These are phyloP conservation scores for Podarcis raffonei DNA, from an alignment of 2,113 vertebrate species.

Conservation along the genomic window DNA sequence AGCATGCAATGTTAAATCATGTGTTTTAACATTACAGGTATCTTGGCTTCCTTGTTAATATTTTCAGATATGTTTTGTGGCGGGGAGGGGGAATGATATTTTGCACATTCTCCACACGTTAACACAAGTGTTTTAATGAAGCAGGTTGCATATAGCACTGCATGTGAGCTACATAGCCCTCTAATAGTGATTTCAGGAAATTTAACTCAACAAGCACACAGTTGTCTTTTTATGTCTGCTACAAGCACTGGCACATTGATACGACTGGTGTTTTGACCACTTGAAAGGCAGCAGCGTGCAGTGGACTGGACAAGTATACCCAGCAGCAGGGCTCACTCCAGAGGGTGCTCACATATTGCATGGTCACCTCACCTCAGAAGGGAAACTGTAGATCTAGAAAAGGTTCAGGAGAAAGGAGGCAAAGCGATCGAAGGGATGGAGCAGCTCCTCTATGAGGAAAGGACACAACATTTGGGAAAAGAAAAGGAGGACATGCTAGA, in stretches of 20 bases:
- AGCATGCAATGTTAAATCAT: not conserved
- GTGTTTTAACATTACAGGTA: too few relatives aligned
- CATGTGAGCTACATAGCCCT: not conserved
- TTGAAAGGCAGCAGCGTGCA: not conserved
- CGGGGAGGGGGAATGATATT: too few relatives aligned
- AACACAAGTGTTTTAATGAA: not conserved
- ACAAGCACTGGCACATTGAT: not conserved
- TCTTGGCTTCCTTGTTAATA: too few relatives aligned
- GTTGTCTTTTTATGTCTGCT: not conserved
- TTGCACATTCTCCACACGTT: too few relatives aligned
- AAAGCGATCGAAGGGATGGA: too few relatives aligned
- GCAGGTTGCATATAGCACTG: not conserved
- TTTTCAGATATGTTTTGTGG: too few relatives aligned
- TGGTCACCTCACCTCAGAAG: not conserved
- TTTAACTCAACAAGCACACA: not conserved
- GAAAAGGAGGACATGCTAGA: too few relatives aligned
- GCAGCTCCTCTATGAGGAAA: too few relatives aligned
- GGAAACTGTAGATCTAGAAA: too few relatives aligned
- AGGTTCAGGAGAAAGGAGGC: too few relatives aligned
- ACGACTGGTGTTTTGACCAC: not conserved
- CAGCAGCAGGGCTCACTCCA: not conserved
- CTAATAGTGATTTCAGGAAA: too few relatives aligned
- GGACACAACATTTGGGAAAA: too few relatives aligned
- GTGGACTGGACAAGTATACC: not conserved
- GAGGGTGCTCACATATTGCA: not conserved